phyloP scores from a whole-genome alignment of 2,888 invertebrate genomes.

The Autographa gamma region DNA sequence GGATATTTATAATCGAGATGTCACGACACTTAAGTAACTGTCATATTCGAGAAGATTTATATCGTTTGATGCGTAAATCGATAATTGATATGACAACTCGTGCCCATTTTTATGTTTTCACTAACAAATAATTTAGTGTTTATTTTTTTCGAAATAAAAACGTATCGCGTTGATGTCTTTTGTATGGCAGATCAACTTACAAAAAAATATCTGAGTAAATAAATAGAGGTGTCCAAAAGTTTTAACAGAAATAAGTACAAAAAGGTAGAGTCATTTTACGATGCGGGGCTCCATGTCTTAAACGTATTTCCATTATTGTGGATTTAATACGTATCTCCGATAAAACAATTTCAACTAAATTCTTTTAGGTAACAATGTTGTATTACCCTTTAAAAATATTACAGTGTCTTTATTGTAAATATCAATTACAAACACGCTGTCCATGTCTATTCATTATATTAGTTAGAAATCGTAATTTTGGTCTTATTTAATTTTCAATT shows the following conservation, averaged over 20 bases:
- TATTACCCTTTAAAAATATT: neutral
- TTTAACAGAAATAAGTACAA: neutral
- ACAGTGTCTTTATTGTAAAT: no score
- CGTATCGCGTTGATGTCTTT: constrained; percentile 83
- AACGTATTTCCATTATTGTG: neutral
- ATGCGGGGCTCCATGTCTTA: neutral
- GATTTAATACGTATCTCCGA: neutral
- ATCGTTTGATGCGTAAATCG: constrained; percentile 36
- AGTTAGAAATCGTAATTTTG: neutral
- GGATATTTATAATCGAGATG: constrained; percentile 50
- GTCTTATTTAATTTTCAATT: neutral
- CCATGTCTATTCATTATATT: no score
- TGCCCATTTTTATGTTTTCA: constrained; percentile 29
- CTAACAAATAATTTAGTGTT: constrained; percentile 20
- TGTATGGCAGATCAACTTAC: constrained; percentile 56
- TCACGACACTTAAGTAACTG: constrained; percentile 46
- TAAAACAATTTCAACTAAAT: neutral
- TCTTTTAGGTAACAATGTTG: neutral
- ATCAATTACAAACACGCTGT: no score
- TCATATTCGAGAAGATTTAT: constrained; percentile 51
- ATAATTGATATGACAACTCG: constrained; percentile 42
- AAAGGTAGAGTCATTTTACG: neutral
- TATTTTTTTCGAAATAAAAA: constrained; percentile 14
- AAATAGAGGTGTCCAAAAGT: neutral
- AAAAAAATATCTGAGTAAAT: neutral